Conservation (phyloP, 2,888 invertebrate genomes). For the Keiferia lycopersicella region DNA sequence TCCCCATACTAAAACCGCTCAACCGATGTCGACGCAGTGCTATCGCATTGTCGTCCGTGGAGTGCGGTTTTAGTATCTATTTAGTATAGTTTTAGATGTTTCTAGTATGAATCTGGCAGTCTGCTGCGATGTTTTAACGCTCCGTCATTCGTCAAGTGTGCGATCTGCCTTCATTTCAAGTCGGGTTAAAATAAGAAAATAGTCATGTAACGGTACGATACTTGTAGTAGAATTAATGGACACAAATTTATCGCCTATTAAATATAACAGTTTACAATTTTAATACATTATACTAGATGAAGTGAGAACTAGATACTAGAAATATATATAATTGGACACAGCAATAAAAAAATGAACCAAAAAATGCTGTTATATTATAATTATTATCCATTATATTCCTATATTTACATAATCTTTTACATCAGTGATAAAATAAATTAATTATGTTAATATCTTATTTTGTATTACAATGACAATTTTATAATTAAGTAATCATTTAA, state of each 20-base stretch:
- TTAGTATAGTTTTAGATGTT: no score
- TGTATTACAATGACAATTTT: slow-evolving; percentile 7
- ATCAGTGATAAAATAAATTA: slow-evolving; percentile 9
- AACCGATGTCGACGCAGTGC: no score
- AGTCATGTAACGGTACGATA: background rate
- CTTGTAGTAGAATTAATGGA: slow-evolving; percentile 8
- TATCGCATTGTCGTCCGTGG: no score
- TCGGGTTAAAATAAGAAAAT: slow-evolving; percentile 2
- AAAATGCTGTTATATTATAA: slow-evolving; percentile 16
- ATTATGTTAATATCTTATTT: slow-evolving; percentile 4
- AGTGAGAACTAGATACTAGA: slow-evolving; percentile 27
- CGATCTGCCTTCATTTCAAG: no score
- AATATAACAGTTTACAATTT: slow-evolving; percentile 26
- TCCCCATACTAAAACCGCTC: no score
- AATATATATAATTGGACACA: slow-evolving; percentile 17
- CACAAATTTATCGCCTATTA: slow-evolving; percentile 13
- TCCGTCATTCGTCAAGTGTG: no score
- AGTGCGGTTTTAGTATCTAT: no score
- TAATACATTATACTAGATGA: slow-evolving; percentile 22
- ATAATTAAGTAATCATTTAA: slow-evolving; percentile 19
- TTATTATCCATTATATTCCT: background rate
- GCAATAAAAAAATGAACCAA: background rate
- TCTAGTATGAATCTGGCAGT: no score
- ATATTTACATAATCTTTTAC: slow-evolving; percentile 1
- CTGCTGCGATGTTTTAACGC: no score